phyloP scores from a whole-genome alignment of 2,113 vertebrate genomes.

The Podarcis raffonei region DNA sequence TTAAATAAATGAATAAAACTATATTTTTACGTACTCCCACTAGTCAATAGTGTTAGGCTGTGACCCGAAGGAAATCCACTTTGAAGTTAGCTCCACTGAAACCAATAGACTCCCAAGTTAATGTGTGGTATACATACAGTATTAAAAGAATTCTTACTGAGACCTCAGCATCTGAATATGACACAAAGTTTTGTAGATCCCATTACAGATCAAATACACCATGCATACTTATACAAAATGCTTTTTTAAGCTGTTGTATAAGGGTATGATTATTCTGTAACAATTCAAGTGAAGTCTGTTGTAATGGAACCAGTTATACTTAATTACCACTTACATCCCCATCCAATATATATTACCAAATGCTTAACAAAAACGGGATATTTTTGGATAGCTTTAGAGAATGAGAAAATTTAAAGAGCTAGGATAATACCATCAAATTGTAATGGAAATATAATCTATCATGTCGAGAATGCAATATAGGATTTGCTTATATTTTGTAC shows the following conservation, averaged over 20 bases:
- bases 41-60: neutral
- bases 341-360: neutral
- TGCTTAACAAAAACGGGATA: neutral
- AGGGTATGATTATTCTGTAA: neutral
- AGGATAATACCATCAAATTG: neutral
- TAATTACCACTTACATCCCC: neutral
- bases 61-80: neutral
- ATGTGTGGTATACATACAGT: neutral
- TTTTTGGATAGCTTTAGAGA: neutral
- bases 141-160: neutral
- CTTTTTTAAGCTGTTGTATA: neutral
- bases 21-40: neutral
- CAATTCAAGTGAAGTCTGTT: neutral
- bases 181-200: neutral
- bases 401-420: slow-evolving; percentile 2
- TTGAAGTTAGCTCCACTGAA: neutral
- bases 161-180: neutral
- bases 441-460: slow-evolving; percentile 30
- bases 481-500: slow-evolving; percentile 33
- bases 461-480: slow-evolving; percentile 14
- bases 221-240: neutral
- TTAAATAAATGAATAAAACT: too few species aligned
- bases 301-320: neutral
- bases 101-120: neutral
- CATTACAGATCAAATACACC: slow-evolving; percentile 10